Conservation (phyloP, 92 coral and sea anemone species). For the Palythoa grandiflora region DNA sequence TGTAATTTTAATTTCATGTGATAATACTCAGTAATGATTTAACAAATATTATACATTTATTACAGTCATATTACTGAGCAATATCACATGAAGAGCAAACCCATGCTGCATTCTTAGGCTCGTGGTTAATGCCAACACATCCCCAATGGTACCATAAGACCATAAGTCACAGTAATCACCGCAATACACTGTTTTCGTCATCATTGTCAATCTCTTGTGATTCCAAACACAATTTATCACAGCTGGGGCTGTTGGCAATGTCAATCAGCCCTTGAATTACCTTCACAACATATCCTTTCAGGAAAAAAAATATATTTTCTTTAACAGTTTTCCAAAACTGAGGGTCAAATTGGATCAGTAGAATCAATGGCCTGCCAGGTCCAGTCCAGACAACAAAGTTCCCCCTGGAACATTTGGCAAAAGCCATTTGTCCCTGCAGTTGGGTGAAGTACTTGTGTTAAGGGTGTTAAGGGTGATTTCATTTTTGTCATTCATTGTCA, state of each 20-base stretch:
- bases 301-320: conserved; percentile 20
- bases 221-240: conserved; percentile 57
- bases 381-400: conserved; percentile 64
- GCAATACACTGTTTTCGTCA: conserved; percentile 47
- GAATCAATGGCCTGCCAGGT: conserved; percentile 40
- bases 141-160: conserved; percentile 27
- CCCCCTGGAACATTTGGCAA: conserved; percentile 40
- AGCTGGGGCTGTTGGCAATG: conserved; percentile 50
- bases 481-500: conserved; percentile 44
- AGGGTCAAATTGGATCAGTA: conserved; percentile 49
- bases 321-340: conserved; percentile 33
- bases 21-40: conserved; percentile 25
- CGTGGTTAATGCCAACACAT: conserved; percentile 11
- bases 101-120: conserved; percentile 21
- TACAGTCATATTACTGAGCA: too few relatives aligned
- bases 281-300: conserved; percentile 46
- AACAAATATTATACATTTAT: conserved; percentile 29
- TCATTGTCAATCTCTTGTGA: conserved; percentile 63
- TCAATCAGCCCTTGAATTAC: conserved; percentile 47
- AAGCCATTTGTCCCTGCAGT: conserved; percentile 64
- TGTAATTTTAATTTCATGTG: conserved; percentile 27
- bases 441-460: conserved; percentile 64
- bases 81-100: conserved; percentile 10
- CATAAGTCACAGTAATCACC: conserved; percentile 21
- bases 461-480: conserved; percentile 32